Base-by-base conservation (phyloP, 2,888 invertebrate genomes). In the Platypus cylindrus region DNA sequence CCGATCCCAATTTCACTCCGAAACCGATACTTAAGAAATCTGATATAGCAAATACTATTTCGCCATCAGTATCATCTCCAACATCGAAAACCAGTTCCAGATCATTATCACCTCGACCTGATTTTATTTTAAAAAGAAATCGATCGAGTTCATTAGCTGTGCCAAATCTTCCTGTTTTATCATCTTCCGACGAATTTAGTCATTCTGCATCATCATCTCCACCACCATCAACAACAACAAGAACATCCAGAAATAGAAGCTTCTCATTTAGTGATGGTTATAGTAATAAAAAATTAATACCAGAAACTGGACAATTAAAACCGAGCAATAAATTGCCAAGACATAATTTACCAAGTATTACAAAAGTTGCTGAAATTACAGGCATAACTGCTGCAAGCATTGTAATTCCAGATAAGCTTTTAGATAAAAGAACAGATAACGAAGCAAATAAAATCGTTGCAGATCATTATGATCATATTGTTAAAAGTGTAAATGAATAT, bases 391-490 rank as follows among this genome's bases (percentile, higher is more conserved):
- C 58, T 15, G 59, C 59, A 11, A 54, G 58, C 31, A 49, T 59
- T 27, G 50, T 56, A 5, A 55, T 59, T 30, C 55, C 59, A n/a
- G 48, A 53, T 31, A 47, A 47, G 18, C 45, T 59, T 5, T 26
- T 55, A 2, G 49, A 54, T 20, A 52, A 51, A 58, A 66, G 47
- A 32, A 64, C 64, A 53, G 56, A 68, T 17, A 65, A 65, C 30
- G 79, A 81, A 45, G 79, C 77, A 57, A 70, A 74, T 1, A 72
- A 68, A 54, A 76, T 76, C 1, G 75, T 79, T 0, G 78, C 80
- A 11, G 81, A 82, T 60, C 79, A 83, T 54, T 86, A 86, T 49
- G 79, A 80, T 12, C 83, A 78, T 54, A 75, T 86, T 44, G 80
- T 86, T 2, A 73, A 72, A 48, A 79, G 76, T 53, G 75, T 75